Evolutionary conservation across 2,113 vertebrate species (phyloP).

Genomic region (Percopsis transmontana): DNA sequence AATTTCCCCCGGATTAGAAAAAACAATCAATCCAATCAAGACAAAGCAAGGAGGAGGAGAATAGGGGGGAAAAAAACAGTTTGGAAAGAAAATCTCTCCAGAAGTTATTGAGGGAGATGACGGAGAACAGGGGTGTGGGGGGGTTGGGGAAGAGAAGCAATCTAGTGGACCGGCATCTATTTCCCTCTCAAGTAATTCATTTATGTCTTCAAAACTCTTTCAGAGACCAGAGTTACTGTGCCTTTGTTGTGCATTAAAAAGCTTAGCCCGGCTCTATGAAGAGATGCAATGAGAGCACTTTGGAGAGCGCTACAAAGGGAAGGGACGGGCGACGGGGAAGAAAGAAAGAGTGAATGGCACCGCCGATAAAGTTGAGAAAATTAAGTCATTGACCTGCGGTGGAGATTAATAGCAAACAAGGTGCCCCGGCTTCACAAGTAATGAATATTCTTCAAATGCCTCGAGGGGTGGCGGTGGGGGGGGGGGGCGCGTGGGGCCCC

Average conservation of each 20-base stretch:
- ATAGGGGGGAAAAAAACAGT: constrained; percentile 34
- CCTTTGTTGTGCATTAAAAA: constrained; percentile 79
- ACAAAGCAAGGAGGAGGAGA: constrained; percentile 28
- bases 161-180: constrained; percentile 68
- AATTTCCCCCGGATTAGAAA: constrained; percentile 81
- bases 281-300: constrained; percentile 76
- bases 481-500: constrained; percentile 6
- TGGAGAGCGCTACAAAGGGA: constrained; percentile 85
- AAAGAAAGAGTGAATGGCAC: constrained; percentile 84
- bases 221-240: constrained; percentile 77
- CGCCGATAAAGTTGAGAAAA: constrained; percentile 91
- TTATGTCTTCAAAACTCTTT: constrained; percentile 81
- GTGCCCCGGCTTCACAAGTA: constrained; percentile 92
- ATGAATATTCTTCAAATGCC: constrained; percentile 92
- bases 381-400: constrained; percentile 94
- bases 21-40: constrained; percentile 81
- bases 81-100: constrained; percentile 74
- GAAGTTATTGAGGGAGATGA: constrained; percentile 69
- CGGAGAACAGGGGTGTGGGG: not conserved
- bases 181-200: constrained; percentile 82
- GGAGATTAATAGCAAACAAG: constrained; percentile 96
- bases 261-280: constrained; percentile 76
- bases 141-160: constrained; percentile 50
- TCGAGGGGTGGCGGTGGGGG: constrained; percentile 56
- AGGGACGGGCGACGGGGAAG: constrained; percentile 65